Evolutionary conservation across 92 coral and sea anemone genomes (phyloP), one percentile per base, ranked within the genome.

Genomic region (Parazoanthus swiftii): DNA sequence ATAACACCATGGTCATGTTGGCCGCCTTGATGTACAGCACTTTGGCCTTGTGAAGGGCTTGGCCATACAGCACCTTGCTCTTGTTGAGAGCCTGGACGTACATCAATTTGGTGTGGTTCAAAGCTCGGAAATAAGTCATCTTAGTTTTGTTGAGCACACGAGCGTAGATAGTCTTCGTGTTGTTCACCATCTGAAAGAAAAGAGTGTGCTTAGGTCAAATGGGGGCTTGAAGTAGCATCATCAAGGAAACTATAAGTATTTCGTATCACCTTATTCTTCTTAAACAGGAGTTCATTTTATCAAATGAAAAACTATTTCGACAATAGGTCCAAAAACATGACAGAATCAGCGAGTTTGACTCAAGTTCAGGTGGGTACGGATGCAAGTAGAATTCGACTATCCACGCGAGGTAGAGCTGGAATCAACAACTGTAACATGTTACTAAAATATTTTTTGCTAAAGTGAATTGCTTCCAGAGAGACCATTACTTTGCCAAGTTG

Each of bases 41-140:
- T 38, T 63, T 33, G 9, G 78, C 77, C 59, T 80, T 88, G 86
- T 85, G 80, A 18, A 50, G 15, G 7, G 88, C 81, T 72, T 25
- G 48, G 35, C 33, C 58, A 43, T 86, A 71, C 80, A 84, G 38
- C 56, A 77, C 51, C 51, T 81, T 56, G 68, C 90, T 43, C 84
- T 86, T 90, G 75, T 59, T 81, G 29, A 87, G 43, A 21, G 56
- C 56, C 44, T 76, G 48, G n/a, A 25, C 38, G 85, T 88, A 90
- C 13, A 90, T 81, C 85, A 88, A 77, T 77, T 80, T 72, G 35
- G 96, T 91, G 20, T 72, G 72, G 85, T 93, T 88, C 80, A 74
- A 67, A 56, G 81, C 94, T 42, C 26, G 54, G 83, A 37, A 14
- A 54, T 48, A 54, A 11, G 18, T 18, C 44, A 77, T 65, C 73